Conservation (phyloP, 2,888 invertebrate genomes). For the Hetaerina titia region DNA sequence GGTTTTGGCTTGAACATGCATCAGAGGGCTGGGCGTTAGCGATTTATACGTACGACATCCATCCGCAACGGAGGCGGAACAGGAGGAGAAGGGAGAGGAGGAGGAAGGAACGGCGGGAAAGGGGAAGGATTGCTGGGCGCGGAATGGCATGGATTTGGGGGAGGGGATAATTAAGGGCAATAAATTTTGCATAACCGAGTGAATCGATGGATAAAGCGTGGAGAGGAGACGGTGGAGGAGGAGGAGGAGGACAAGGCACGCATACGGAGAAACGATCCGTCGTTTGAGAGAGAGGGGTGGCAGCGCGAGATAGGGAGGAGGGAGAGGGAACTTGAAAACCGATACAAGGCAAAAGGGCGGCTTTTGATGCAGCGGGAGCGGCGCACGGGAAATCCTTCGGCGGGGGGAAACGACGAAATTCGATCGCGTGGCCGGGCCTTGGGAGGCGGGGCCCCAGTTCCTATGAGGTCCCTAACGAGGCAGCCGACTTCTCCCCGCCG, state of each 20-base stretch:
- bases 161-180: background rate
- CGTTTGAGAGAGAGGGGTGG: background rate
- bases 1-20: background rate
- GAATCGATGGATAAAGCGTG: conserved; percentile 26
- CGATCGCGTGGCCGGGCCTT: background rate
- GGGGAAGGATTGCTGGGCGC: background rate
- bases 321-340: background rate
- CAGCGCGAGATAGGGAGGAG: background rate
- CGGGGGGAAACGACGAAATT: background rate
- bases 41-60: conserved; percentile 32
- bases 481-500: no score
- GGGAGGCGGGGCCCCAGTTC: no score
- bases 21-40: background rate
- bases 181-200: conserved; percentile 23
- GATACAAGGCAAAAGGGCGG: background rate
- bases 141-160: background rate
- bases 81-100: background rate
- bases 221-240: background rate
- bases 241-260: background rate
- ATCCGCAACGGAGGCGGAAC: background rate
- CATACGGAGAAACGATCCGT: conserved; percentile 5
- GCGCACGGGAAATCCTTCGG: background rate
- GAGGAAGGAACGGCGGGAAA: background rate
- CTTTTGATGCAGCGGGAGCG: conserved; percentile 20
- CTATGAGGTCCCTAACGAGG: no score